These are phyloP conservation scores for Hypotaenidia okinawae DNA, from an alignment of 2,797 vertebrate species.

Conservation along the genomic window DNA sequence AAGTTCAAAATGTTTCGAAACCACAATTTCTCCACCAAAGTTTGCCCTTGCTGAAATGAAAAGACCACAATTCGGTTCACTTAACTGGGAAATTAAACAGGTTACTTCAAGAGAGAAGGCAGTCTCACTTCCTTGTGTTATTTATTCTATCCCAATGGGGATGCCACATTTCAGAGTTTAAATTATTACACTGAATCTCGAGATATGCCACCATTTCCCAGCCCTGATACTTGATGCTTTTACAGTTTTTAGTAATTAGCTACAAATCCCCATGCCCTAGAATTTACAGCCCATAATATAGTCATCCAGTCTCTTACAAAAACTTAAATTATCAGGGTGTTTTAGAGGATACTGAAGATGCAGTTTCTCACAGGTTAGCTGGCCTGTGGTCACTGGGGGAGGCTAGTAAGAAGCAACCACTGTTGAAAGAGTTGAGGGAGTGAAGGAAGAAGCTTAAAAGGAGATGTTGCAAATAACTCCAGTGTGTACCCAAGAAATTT, in stretches of 20 bases:
- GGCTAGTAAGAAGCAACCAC: not conserved
- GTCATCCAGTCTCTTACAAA: not conserved
- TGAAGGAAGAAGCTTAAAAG: not conserved
- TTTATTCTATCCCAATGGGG: not conserved
- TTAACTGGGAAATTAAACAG: not conserved
- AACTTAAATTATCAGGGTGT: not conserved
- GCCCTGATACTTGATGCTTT: not conserved
- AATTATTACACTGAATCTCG: not conserved
- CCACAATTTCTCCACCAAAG: not conserved
- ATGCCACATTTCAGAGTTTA: not conserved
- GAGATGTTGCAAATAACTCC: not conserved
- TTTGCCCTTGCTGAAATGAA: not conserved
- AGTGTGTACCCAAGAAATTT: not conserved
- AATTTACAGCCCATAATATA: not conserved
- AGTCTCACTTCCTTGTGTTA: not conserved
- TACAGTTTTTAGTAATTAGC: not conserved
- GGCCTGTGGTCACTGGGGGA: accelerated
- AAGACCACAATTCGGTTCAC: not conserved
- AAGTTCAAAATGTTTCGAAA: not conserved
- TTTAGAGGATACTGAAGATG: not conserved
- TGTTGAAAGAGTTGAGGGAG: not conserved
- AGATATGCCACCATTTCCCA: not conserved
- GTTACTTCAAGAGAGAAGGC: not conserved
- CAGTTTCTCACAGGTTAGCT: not conserved
- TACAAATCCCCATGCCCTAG: not conserved